A percentile compares a stretch with the other conserved stretches of the same genome.
Conservation (phyloP, 2,797 vertebrate genomes). For the Hephaestus fuliginosus region DNA sequence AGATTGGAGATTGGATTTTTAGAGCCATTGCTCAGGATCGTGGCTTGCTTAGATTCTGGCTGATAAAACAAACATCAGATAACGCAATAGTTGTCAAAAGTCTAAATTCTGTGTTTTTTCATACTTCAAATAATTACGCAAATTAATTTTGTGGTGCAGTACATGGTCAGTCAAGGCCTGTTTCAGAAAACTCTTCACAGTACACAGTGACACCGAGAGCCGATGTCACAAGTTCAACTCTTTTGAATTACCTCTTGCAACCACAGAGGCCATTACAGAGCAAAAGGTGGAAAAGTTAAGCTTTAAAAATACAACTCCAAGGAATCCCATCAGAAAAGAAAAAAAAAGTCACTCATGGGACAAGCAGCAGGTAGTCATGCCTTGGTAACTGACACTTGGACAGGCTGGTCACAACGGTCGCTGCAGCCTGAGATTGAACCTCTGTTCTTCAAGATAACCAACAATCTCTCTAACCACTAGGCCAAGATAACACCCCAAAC, state of each 20-base stretch:
- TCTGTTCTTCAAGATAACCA: slow-evolving; percentile 44
- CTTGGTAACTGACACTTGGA: slow-evolving; percentile 34
- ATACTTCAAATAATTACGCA: neutral
- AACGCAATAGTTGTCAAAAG: neutral
- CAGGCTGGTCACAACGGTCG: slow-evolving; percentile 29
- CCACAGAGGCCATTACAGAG: neutral
- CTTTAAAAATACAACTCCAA: slow-evolving; percentile 8
- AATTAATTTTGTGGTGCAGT: neutral
- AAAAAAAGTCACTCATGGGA: neutral
- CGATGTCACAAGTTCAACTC: neutral
- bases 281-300: neutral
- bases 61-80: neutral
- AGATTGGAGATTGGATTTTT: neutral
- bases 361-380: slow-evolving; percentile 15
- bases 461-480: slow-evolving; percentile 50
- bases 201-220: neutral
- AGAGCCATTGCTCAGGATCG: neutral
- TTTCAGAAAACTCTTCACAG: neutral
- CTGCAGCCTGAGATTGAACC: slow-evolving; percentile 33
- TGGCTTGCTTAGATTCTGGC: neutral
- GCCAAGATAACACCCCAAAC: slow-evolving; percentile 34
- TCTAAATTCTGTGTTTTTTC: neutral
- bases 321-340: slow-evolving; percentile 4
- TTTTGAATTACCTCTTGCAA: slow-evolving; percentile 1
- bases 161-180: neutral